A percentile compares a stretch with the other conserved stretches of the same genome.
phyloP scores from a whole-genome alignment of 2,888 invertebrate genomes.

The Venustoraphidia nigricollis region DNA sequence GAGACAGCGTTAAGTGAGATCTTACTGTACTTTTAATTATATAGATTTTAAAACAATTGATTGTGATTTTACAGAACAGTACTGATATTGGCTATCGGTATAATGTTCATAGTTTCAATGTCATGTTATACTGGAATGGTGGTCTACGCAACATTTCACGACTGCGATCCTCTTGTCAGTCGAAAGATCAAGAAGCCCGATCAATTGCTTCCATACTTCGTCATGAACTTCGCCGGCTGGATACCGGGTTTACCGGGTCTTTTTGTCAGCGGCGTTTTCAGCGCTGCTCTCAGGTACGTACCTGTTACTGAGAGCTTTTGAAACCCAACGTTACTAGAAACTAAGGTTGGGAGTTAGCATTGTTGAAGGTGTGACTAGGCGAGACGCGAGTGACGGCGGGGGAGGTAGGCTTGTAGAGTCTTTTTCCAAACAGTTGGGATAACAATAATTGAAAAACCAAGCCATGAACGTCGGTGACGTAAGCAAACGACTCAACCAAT shows the following conservation, averaged over 20 bases:
- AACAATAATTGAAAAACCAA: too few species aligned
- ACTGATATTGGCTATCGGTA: constrained; percentile 61
- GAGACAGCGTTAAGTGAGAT: neutral
- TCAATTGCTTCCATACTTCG: constrained; percentile 65
- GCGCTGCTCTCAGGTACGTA: constrained; percentile 64
- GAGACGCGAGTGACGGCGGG: too few species aligned
- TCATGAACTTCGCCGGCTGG: constrained; percentile 59
- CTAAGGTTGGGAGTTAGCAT: too few species aligned
- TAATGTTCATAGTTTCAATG: constrained; percentile 54
- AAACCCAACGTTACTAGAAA: too few species aligned
- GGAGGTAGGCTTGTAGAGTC: too few species aligned
- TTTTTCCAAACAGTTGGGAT: too few species aligned
- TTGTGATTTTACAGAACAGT: constrained; percentile 42
- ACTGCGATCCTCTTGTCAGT: constrained; percentile 72
- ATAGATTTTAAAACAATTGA: constrained; percentile 1
- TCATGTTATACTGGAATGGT: constrained; percentile 76
- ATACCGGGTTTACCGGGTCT: constrained; percentile 70
- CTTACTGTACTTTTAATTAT: neutral
- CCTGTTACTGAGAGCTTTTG: too few species aligned
- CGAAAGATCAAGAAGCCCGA: constrained; percentile 53
- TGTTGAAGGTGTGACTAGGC: too few species aligned
- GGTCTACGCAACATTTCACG: constrained; percentile 69
- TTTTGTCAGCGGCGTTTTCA: constrained; percentile 75
- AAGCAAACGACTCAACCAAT: too few species aligned
- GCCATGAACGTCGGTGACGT: too few species aligned